These are phyloP conservation scores for Notocelia uddmanniana DNA, from an alignment of 2,888 invertebrate species.

Conservation along the genomic window DNA sequence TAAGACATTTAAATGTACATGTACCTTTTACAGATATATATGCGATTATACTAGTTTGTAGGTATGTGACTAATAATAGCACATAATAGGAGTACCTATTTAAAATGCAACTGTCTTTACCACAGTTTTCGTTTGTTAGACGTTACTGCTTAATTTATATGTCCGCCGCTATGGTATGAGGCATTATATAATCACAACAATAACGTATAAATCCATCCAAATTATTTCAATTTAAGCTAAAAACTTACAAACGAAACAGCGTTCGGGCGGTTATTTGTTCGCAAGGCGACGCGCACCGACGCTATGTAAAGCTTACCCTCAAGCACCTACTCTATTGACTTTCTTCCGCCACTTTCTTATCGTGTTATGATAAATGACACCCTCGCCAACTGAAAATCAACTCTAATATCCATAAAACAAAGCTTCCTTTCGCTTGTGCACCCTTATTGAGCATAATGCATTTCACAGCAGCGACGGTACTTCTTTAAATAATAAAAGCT, in stretches of 20 bases:
- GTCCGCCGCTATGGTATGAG: background rate
- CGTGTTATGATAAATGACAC: conserved; percentile 80
- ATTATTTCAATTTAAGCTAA: conserved; percentile 42
- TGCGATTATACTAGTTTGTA: no score
- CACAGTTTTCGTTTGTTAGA: no score
- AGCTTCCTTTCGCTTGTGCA: conserved; percentile 57
- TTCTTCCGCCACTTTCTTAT: conserved; percentile 85
- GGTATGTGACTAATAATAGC: no score
- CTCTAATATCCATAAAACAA: conserved; percentile 55
- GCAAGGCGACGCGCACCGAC: conserved; percentile 65
- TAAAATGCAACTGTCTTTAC: no score
- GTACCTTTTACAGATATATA: no score
- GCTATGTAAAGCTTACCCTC: conserved; percentile 76
- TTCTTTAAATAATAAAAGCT: conserved; percentile 85
- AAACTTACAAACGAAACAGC: conserved; percentile 46
- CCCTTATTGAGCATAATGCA: conserved; percentile 72
- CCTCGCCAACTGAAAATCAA: conserved; percentile 54
- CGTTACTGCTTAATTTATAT: background rate
- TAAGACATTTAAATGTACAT: no score
- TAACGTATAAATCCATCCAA: conserved; percentile 26
- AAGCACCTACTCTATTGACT: conserved; percentile 84
- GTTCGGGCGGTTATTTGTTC: conserved; percentile 65
- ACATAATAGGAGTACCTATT: no score
- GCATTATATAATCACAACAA: conserved; percentile 1
- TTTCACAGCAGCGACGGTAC: conserved; percentile 79